phyloP scores from a whole-genome alignment of 2,797 vertebrate genomes.

The Schizothorax lantsangensis region DNA sequence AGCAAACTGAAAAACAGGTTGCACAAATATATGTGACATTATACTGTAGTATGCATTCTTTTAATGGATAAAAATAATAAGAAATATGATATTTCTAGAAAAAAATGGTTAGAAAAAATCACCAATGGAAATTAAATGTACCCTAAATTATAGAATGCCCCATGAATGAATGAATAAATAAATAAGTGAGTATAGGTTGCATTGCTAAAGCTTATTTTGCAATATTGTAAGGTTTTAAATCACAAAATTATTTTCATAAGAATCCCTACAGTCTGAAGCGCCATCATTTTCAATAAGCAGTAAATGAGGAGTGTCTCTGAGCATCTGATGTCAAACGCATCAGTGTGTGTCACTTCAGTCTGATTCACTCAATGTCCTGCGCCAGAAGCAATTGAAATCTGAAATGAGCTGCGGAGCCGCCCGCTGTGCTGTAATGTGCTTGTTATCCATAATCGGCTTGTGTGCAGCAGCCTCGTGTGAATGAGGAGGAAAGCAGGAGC shows the following conservation, averaged over 20 bases:
- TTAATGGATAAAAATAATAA: neutral
- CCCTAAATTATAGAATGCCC: neutral
- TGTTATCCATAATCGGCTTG: constrained; percentile 99
- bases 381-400: constrained; percentile 91
- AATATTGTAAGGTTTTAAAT: neutral
- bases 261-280: neutral
- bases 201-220: no score
- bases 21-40: no score
- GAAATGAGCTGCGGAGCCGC: constrained; percentile 94
- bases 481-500: constrained; percentile 89
- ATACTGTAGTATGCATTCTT: neutral
- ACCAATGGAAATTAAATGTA: neutral
- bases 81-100: neutral
- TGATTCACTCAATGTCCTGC: constrained; percentile 94
- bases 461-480: constrained; percentile 88
- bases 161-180: neutral
- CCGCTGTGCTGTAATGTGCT: constrained; percentile 92
- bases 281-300: neutral
- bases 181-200: neutral
- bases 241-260: neutral
- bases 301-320: constrained; percentile 24
- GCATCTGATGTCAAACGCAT: constrained; percentile 83
- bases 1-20: no score
- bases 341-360: constrained; percentile 90
- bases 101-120: neutral